Evolutionary conservation across 2,113 vertebrate species (phyloP).

Genomic region (Microtus ochrogaster): DNA sequence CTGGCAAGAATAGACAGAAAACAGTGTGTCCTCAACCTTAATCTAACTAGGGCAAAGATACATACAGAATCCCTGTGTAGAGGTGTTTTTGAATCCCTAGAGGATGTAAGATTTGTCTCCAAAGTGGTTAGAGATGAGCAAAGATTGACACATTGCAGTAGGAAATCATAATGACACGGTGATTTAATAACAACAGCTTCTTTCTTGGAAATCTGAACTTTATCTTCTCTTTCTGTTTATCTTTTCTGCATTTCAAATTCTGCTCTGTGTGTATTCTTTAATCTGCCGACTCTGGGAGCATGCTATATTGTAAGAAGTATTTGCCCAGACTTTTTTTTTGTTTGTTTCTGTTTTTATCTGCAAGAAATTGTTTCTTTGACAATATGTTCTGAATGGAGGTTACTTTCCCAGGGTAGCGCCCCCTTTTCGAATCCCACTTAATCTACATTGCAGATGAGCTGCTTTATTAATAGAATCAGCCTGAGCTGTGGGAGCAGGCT

Average conservation of each 20-base stretch:
- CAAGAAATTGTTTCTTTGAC: conserved; percentile 64
- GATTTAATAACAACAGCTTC: conserved; percentile 44
- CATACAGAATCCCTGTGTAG: neutral
- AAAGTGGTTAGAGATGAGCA: conserved; percentile 47
- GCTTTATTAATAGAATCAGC: conserved; percentile 60
- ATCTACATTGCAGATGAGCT: conserved; percentile 48
- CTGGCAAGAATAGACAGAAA: conserved; percentile 45
- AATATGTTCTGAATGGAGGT: conserved; percentile 42
- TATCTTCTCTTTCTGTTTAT: conserved; percentile 44
- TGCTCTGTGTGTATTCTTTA: conserved; percentile 49
- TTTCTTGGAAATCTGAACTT: conserved; percentile 61
- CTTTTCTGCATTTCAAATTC: conserved; percentile 49
- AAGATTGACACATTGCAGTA: conserved; percentile 27
- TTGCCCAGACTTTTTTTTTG: neutral
- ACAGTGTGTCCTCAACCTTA: conserved; percentile 36
- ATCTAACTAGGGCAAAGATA: neutral
- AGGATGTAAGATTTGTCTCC: conserved; percentile 19
- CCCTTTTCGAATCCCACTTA: conserved; percentile 34
- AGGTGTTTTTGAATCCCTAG: neutral
- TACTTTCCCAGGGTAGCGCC: conserved; percentile 49
- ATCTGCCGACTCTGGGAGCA: neutral
- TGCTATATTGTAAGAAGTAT: conserved; percentile 43
- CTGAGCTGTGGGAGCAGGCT: conserved; percentile 24
- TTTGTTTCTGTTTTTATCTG: conserved; percentile 43
- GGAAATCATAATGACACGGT: neutral